phyloP scores from a whole-genome alignment of 2,113 vertebrate species.

The Tragelaphus buxtoni region DNA sequence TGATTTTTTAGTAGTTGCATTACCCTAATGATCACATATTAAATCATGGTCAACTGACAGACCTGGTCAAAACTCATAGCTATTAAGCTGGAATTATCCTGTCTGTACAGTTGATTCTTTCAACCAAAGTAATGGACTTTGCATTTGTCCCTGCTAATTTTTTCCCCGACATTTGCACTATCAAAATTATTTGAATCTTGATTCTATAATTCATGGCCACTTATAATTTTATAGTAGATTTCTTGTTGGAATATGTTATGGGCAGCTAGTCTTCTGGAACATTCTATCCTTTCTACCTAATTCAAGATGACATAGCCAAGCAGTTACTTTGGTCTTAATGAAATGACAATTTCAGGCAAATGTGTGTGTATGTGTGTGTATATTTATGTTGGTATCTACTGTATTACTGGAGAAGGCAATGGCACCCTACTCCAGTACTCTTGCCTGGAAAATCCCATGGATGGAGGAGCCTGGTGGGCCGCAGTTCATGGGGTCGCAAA shows the following conservation, averaged over 20 bases:
- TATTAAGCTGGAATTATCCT: neutral
- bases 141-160: neutral
- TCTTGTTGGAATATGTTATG: neutral
- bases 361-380: neutral
- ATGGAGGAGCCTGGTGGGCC: too few species aligned
- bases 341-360: neutral
- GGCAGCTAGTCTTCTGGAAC: neutral
- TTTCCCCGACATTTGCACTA: neutral
- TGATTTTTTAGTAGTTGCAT: conserved; percentile 41
- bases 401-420: neutral
- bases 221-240: neutral
- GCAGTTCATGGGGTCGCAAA: too few species aligned
- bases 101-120: neutral
- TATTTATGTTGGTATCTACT: neutral
- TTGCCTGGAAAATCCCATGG: too few species aligned
- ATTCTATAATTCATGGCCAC: neutral
- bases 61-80: neutral
- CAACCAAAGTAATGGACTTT: neutral
- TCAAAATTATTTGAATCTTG: neutral
- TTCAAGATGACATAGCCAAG: neutral
- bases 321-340: neutral
- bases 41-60: conserved; percentile 34
- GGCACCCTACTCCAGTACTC: too few species aligned
- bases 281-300: neutral
- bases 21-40: conserved; percentile 36